Percentiles rank a stretch among this genome's conserved stretches.
phyloP scores from a whole-genome alignment of 2,888 invertebrate species.

The Tricholauxania praeusta region DNA sequence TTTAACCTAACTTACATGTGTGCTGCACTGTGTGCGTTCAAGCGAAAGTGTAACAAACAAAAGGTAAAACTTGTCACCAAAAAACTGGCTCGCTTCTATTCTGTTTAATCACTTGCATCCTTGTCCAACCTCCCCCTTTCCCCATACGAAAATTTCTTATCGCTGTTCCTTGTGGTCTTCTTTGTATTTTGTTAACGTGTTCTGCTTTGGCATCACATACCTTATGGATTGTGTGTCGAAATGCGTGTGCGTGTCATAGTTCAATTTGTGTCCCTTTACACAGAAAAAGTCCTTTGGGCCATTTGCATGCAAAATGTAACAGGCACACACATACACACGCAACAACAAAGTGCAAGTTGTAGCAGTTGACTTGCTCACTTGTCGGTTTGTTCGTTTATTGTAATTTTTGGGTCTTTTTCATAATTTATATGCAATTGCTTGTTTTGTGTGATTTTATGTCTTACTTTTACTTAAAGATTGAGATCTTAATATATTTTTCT shows the following conservation, averaged over 20 bases:
- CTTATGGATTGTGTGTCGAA: conserved; percentile 6
- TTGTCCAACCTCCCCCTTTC: conserved; percentile 22
- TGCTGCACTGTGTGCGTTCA: conserved; percentile 20
- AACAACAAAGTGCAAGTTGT: conserved; percentile 9
- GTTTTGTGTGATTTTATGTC: background rate
- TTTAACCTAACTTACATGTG: background rate
- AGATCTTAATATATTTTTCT: conserved; percentile 45
- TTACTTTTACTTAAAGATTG: conserved; percentile 55
- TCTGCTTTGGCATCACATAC: conserved; percentile 21
- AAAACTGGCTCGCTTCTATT: background rate
- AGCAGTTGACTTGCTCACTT: background rate
- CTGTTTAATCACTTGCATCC: conserved; percentile 30
- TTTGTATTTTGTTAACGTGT: conserved; percentile 52
- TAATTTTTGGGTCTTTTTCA: conserved; percentile 7
- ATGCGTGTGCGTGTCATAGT: conserved; percentile 39
- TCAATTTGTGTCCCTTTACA: conserved; percentile 23
- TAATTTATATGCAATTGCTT: conserved; percentile 29
- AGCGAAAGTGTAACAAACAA: conserved; percentile 53
- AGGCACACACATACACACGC: background rate
- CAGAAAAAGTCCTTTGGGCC: background rate
- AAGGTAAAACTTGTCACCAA: conserved; percentile 48
- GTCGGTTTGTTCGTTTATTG: background rate
- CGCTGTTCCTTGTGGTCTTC: conserved; percentile 33
- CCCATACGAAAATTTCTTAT: background rate
- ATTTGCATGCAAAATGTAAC: conserved; percentile 1